phyloP scores from a whole-genome alignment of 92 coral and sea anemone genomes.

The Umimayanthus kanabou region DNA sequence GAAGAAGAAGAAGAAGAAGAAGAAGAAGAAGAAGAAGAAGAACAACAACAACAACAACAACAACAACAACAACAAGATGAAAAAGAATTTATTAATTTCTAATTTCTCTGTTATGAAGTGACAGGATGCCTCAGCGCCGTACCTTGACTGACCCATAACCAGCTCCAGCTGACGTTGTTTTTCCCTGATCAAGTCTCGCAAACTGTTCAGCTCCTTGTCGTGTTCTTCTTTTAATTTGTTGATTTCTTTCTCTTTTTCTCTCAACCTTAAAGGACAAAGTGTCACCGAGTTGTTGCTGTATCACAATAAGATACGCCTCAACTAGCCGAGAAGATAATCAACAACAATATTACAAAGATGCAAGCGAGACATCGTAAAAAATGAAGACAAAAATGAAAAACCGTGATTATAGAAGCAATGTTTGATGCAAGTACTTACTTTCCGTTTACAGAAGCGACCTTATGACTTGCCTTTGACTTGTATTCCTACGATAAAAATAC shows the following conservation, averaged over 20 bases:
- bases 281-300: background rate
- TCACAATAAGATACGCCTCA: background rate
- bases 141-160: conserved; percentile 94
- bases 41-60: too few relatives aligned
- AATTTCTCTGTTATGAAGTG: too few relatives aligned
- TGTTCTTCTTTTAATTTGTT: conserved; percentile 74
- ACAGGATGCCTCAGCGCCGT: background rate
- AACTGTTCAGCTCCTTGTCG: conserved; percentile 80
- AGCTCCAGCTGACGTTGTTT: conserved; percentile 83
- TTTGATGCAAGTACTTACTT: conserved; percentile 51
- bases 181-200: conserved; percentile 79
- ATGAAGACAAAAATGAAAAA: too few relatives aligned
- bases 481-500: conserved; percentile 55
- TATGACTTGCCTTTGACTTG: conserved; percentile 74
- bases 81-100: too few relatives aligned
- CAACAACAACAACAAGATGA: too few relatives aligned
- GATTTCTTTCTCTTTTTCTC: conserved; percentile 84
- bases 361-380: background rate
- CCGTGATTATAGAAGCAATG: background rate
- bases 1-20: too few relatives aligned
- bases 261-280: conserved; percentile 53
- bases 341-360: background rate
- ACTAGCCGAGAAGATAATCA: background rate
- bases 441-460: conserved; percentile 74
- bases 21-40: too few relatives aligned